Evolutionary conservation across 2,888 invertebrate genomes (phyloP).

Genomic region (Drepanosiphum platanoidis): DNA sequence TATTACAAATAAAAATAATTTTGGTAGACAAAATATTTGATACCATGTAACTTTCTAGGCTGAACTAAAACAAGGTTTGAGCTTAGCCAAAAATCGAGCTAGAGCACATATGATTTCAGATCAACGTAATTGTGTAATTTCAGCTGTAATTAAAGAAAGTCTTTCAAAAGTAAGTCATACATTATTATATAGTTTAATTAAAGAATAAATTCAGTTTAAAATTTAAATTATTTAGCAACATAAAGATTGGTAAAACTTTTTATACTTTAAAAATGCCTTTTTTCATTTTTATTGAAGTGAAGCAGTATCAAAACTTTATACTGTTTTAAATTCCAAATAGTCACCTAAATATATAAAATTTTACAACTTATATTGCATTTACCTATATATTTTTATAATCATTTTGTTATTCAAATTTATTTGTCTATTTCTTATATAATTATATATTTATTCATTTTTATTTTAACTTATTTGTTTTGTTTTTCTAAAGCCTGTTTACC

Average conservation of each 20-base stretch:
- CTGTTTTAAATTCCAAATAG: too few relatives aligned
- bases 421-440: background rate
- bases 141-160: slow-evolving; percentile 53
- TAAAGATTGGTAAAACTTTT: too few relatives aligned
- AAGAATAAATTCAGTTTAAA: background rate
- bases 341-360: too few relatives aligned
- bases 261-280: background rate
- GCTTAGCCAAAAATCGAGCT: slow-evolving; percentile 91
- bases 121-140: slow-evolving; percentile 50
- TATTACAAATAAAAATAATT: background rate
- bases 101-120: slow-evolving; percentile 79
- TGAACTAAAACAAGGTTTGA: slow-evolving; percentile 81
- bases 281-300: background rate
- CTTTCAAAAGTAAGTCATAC: slow-evolving; percentile 48
- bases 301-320: background rate
- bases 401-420: background rate
- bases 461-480: background rate
- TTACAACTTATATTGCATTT: background rate
- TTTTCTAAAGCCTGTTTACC: background rate
- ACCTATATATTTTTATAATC: background rate
- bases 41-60: slow-evolving; percentile 14
- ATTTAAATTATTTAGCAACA: background rate
- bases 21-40: background rate
- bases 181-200: background rate
- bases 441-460: background rate